Evolutionary conservation across 1,140 invertebrate species (phyloP).

Genomic region (Globodera ellingtonae): DNA sequence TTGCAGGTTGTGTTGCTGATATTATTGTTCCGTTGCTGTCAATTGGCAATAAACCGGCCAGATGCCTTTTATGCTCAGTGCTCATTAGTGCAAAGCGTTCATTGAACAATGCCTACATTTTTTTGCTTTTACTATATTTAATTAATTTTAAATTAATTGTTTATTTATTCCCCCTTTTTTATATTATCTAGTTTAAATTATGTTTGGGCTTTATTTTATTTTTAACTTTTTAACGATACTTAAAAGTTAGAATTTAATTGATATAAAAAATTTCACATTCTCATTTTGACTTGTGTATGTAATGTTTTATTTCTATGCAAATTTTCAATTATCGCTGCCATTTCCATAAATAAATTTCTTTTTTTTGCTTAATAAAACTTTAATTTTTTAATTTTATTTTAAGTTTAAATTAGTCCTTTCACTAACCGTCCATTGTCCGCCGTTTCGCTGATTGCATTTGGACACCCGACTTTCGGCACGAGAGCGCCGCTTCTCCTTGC

Average conservation of each 20-base stretch:
- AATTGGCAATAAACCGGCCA: background rate
- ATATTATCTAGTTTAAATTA: no score
- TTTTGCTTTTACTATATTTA: background rate
- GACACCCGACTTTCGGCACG: background rate
- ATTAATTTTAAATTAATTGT: no score
- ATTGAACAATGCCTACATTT: background rate
- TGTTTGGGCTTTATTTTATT: no score
- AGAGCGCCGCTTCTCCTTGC: background rate
- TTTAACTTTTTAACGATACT: no score
- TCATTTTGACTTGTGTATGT: no score
- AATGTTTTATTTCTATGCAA: no score
- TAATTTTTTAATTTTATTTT: background rate
- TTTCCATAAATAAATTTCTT: no score
- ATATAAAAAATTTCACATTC: no score
- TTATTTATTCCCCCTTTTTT: no score
- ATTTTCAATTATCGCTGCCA: no score
- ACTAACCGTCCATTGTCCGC: background rate
- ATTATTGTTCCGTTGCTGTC: background rate
- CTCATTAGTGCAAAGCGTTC: slow-evolving; percentile 4
- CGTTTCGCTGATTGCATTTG: background rate
- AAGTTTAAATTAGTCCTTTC: no score
- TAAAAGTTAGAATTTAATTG: no score
- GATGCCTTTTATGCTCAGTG: background rate
- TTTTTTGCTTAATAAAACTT: background rate
- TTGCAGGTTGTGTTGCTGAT: background rate